A percentile compares a stretch with the other conserved stretches of the same genome.
Conservation (phyloP, 1,140 invertebrate species). For the Venustaconcha ellipsiformis region DNA sequence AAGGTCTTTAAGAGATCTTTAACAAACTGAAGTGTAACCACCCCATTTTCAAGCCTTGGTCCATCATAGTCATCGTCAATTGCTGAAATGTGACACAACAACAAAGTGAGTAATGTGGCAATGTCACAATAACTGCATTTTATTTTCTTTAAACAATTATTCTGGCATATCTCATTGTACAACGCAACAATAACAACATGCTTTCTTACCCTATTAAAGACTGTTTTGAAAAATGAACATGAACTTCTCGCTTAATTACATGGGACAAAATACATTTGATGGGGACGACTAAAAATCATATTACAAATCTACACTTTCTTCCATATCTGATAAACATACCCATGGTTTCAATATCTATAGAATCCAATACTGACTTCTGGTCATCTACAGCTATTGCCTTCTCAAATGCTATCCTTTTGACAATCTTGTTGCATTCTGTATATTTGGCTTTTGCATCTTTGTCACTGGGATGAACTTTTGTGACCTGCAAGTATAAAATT, state of each 20-base stretch:
- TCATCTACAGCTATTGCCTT: constrained; percentile 97
- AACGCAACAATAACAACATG: no score
- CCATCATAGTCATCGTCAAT: constrained; percentile 96
- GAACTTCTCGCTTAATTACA: no score
- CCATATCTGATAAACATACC: constrained; percentile 73
- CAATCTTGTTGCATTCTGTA: constrained; percentile 95
- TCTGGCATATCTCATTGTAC: no score
- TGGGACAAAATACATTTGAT: no score
- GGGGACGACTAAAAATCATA: no score
- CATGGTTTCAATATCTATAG: constrained; percentile 90
- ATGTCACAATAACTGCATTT: no score
- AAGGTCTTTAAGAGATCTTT: constrained; percentile 90
- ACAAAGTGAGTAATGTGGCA: no score
- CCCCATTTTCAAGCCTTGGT: constrained; percentile 85
- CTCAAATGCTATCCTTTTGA: constrained; percentile 94
- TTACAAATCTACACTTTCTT: no score
- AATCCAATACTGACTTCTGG: constrained; percentile 86
- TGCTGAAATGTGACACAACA: constrained; percentile 70
- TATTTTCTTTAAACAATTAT: no score
- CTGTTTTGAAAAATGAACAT: no score
- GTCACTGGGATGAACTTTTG: constrained; percentile 91
- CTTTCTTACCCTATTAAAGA: no score
- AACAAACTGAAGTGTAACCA: constrained; percentile 82
- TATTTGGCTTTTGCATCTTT: constrained; percentile 95
- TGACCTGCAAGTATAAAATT: constrained; percentile 75